Evolutionary conservation across 2,888 invertebrate species (phyloP), one percentile per base, ranked within the genome.

Genomic region (Temnothorax rugatulus): DNA sequence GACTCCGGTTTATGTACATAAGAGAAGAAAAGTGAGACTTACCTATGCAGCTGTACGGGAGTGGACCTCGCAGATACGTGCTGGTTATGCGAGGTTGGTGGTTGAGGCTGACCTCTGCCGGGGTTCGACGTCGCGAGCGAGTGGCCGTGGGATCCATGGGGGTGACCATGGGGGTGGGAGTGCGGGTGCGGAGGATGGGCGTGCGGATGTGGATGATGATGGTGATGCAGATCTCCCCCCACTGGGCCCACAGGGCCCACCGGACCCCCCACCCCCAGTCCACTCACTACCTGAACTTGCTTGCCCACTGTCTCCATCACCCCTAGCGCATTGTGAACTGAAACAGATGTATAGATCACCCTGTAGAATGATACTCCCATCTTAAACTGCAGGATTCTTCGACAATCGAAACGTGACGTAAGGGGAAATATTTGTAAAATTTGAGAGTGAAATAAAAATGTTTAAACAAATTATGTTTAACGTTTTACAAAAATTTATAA

Each of bases 261-360:
- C 15, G 64, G 64, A 66, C 64, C 64, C 64, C 94, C 94, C 92
- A 94, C 94, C 92, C 94, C 94, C 92, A 94, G 92, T 91, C 94
- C 94, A 92, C 94, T 93, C 92, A 94, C 94, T 90, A 94, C 94
- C 91, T 94, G 94, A 94, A 94, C 94, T 94, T 93, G 93, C 91
- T 94, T 94, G 92, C 94, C 93, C 93, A 94, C 94, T 91, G 94
- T 94, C 94, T 94, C 94, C 94, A 94, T 94, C 93, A 93, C 94
- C 93, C 92, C 92, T 93, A 93, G 93, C 93, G 93, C 94, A 94
- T 94, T 93, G 92, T 94, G 93, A 92, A 92, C 94, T 94, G 93
- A 84, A 94, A 94, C 91, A 90, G 88, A 79, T 68, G 47, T 66
- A 47, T 5, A 18, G 11, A 68, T 44, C 25, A 25, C 41, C n/a